Evolutionary conservation across 2,797 vertebrate genomes (phyloP), one percentile per base, ranked within the genome.

Genomic region (Malurus splendens): DNA sequence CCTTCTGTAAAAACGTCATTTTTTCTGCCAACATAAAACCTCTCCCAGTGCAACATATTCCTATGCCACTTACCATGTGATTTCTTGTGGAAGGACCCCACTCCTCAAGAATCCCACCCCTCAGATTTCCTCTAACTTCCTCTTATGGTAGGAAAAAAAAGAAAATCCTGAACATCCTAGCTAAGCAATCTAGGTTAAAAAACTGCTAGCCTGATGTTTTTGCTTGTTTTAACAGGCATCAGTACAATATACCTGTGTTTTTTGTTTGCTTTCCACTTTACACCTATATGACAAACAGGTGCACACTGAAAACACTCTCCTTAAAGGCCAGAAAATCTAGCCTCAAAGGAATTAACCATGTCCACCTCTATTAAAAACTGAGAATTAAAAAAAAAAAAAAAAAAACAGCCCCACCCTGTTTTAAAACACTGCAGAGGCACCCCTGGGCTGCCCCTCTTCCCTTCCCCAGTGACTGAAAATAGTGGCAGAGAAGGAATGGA

Each of bases 221-320:
- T 48, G 7, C 41, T 60, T 80, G 19, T 59, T 67, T 67, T 57
- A 9, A 45, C 7, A 7, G 45, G 13, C 16, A 66, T 52, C 13
- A 39, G 24, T 32, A 11, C 4, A 55, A 36, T 1, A 36, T n/a
- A 62, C 8, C 1, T 0, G 1, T 7, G 9, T 0, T 4, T 71
- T 68, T 47, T 27, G 22, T 14, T 45, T 45, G 23, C 9, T 72
- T 78, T 77, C n/a, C 56, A 51, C 6, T 55, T 77, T 17, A 56
- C 24, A 15, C 7, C n/a, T 25, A 7, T 2, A 22, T 19, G 24
- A 73, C 25, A n/a, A 13, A 47, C 30, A 38, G 24, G 8, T 25
- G 67, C 3, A 36, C 8, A 12, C 6, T 16, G 18, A 32, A 82
- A 67, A 42, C 0, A 1, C 9, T 24, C 18, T 22, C 30, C 44